Conservation (phyloP, 2,797 vertebrate genomes). For the Helicolenus hilgendorfi region DNA sequence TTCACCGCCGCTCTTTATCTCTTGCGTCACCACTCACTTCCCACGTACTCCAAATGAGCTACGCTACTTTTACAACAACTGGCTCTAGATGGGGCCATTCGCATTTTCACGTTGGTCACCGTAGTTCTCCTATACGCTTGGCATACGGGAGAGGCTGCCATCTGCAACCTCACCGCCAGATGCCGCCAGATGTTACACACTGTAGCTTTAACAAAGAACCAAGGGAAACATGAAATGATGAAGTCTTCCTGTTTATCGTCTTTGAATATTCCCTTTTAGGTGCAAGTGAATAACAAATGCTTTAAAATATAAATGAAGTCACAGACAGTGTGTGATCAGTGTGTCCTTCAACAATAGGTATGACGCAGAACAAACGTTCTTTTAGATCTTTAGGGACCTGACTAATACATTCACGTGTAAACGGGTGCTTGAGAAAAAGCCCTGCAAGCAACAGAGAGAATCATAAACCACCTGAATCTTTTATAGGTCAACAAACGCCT, state of each 20-base stretch:
- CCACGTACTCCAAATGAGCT: no score
- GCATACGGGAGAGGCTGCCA: no score
- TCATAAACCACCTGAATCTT: constrained; percentile 54
- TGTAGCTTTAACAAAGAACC: background rate
- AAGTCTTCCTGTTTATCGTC: background rate
- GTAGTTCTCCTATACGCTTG: no score
- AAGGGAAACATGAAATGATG: background rate
- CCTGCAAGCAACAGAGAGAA: constrained; percentile 29
- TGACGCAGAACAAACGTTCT: constrained; percentile 21
- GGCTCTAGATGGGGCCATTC: no score
- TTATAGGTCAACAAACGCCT: constrained; percentile 61
- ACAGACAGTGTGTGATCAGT: background rate
- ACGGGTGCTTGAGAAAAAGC: constrained; percentile 38
- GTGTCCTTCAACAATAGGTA: background rate
- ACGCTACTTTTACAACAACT: no score
- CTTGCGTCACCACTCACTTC: no score
- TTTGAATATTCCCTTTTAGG: background rate
- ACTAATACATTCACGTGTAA: constrained; percentile 23
- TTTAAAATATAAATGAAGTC: constrained; percentile 2
- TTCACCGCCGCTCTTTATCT: no score
- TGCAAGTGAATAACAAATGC: background rate
- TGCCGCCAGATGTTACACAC: background rate
- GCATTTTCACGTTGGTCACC: rapidly evolving
- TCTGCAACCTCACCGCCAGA: no score
- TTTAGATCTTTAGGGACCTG: background rate